Base-by-base conservation (phyloP, 2,888 invertebrate genomes). In the Diarsia brunnea region DNA sequence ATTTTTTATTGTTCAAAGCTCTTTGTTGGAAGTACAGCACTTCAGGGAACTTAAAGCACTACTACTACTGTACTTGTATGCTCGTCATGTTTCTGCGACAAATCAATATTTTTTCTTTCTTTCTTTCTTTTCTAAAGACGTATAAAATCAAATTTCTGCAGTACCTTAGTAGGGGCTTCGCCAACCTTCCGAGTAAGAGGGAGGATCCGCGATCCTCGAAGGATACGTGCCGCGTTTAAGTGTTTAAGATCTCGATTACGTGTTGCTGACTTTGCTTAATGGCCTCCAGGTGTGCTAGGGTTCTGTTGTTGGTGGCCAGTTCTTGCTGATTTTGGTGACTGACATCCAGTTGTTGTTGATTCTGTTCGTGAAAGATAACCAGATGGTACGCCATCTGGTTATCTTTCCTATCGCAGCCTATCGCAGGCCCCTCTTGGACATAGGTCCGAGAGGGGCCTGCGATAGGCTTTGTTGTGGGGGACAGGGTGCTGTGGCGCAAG, bases 141-240 rank as follows among this genome's bases (percentile, higher is more conserved):
- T 31, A 19, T 16, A 3, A 24, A 38, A 45, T 27, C 24, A 24
- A 51, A 24, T 53, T 19, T 12, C 38, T 12, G 0, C 1, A 31
- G 7, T 38, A 73, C 66, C 0, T 3, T 85, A 55, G 83, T 84
- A 84, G 68, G n/a, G 66, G 11, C 1, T 61, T 51, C 69, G 58
- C 69, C 64, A 85, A 74, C 74, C 79, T 78, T 63, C 67, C 19
- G 49, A 87, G 84, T 86, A 81, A 73, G 69, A 45, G 69, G 86
- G 87, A 90, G 87, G 79, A 89, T 79, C 84, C 88, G 84, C 83
- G 82, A 82, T 87, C 88, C 88, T 84, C 76, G 68, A 76, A 83
- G 88, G 81, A 84, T 89, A 91, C 93, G 93, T 93, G 93, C 91
- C 91, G 89, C 86, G 86, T 92, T 92, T 93, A 92, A 92, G 91